Conservation (phyloP, 2,888 invertebrate genomes). For the Lasioglossum villosulum region DNA sequence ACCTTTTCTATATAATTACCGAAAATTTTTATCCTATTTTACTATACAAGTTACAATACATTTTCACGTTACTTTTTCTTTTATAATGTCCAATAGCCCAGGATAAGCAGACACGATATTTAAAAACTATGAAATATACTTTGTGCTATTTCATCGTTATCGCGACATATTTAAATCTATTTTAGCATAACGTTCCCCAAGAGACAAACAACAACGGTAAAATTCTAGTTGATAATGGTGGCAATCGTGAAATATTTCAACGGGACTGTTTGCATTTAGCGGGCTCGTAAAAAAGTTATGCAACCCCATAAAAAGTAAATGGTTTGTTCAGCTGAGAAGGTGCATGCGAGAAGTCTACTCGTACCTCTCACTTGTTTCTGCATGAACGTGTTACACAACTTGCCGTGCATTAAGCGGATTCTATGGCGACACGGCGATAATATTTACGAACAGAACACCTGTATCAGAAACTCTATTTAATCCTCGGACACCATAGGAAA, state of each 20-base stretch:
- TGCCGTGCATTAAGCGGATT: slow-evolving; percentile 36
- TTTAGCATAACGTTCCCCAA: neutral
- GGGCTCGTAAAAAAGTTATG: neutral
- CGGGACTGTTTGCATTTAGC: neutral
- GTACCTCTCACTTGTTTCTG: neutral
- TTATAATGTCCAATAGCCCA: neutral
- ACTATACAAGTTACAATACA: neutral
- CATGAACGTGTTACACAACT: neutral
- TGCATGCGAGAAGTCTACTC: neutral
- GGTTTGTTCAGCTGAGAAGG: neutral
- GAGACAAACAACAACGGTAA: neutral
- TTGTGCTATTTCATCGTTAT: neutral
- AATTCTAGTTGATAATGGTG: neutral
- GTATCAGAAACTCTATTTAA: slow-evolving; percentile 56
- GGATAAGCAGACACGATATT: neutral
- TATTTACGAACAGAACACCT: slow-evolving; percentile 52
- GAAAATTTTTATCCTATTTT: neutral
- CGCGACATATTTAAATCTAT: neutral
- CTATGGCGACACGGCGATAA: slow-evolving; percentile 20
- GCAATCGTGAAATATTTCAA: neutral
- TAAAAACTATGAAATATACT: neutral
- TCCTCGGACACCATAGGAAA: slow-evolving; percentile 41
- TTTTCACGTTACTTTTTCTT: neutral
- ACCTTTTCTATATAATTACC: no score
- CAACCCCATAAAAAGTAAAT: neutral